Conservation (phyloP, 2,113 vertebrate species). For the Gobiocypris rarus region DNA sequence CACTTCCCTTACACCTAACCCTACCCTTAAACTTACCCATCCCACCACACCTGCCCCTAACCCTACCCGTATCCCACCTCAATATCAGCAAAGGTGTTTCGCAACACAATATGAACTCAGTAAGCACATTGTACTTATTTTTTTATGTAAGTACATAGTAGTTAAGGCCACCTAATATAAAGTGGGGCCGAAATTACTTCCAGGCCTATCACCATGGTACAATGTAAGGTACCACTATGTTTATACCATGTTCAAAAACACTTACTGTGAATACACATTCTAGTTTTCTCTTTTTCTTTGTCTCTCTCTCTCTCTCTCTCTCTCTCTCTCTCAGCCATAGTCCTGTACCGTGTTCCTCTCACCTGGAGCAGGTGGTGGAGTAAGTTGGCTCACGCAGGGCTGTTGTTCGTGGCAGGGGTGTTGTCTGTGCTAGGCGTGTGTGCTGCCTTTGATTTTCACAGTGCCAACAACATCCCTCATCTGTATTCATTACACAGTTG, state of each 20-base stretch:
- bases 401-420: conserved; percentile 74
- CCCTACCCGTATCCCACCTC: no score
- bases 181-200: no score
- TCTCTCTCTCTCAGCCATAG: conserved; percentile 67
- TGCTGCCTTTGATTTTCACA: conserved; percentile 84
- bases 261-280: neutral
- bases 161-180: no score
- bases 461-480: conserved; percentile 62
- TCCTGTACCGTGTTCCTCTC: conserved; percentile 85
- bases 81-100: no score
- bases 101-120: no score
- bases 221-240: neutral
- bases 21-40: no score
- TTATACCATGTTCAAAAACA: neutral
- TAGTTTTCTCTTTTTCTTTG: neutral
- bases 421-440: conserved; percentile 79
- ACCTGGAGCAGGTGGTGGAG: conserved; percentile 84
- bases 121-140: no score
- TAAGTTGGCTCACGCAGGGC: conserved; percentile 79
- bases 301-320: no score
- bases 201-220: neutral
- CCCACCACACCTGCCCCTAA: no score
- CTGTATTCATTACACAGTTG: conserved; percentile 94
- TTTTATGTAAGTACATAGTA: no score
- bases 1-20: no score